Evolutionary conservation across 1,140 invertebrate species (phyloP), one percentile per base, ranked within the genome.

Genomic region (Onthophagus taurus): DNA sequence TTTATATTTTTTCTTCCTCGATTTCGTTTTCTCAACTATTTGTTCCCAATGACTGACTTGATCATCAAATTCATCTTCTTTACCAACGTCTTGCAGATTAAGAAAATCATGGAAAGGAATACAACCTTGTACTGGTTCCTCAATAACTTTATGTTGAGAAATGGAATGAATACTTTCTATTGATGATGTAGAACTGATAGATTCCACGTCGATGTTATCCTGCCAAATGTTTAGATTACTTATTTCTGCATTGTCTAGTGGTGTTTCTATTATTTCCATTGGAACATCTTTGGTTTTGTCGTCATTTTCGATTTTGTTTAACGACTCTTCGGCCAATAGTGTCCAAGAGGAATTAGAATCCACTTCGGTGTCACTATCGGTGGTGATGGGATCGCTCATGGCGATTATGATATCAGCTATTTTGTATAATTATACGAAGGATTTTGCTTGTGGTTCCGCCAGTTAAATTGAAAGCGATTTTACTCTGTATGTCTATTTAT

Each of bases 61-160:
- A 11, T 41, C 41, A 7, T 41, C 36, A 11, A 44, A 43, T 26
- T 50, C 44, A 19, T 47, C 44, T 19, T 50, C 49, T 17, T 50
- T 41, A 13, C 43, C 39, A 2, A 50, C 18, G 20, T 42, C 41
- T 17, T 14, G 4, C 17, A 16, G 26, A 11, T 26, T 36, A 1
- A 48, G 21, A 31, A 33, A 48, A 34, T 51, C 49, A 20, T 48
- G 38, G 17, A 48, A 45, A 12, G 46, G 45, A 11, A 51, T 14
- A 18, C 48, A 51, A 13, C 49, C 49, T 17, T 45, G 34, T 14
- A 37, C 23, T 6, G 4, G 11, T 26, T 26, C 37, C 16, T 26
- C 24, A 12, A 2, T n/a, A 7, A 7, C 5, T 23, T 39, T 39
- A 13, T 13, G 37, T 7, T 18, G 26, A 39, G 11, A 21, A 29